These are phyloP conservation scores for Phragmatobia fuliginosa DNA, from an alignment of 2,888 invertebrate genomes.

Conservation along the genomic window DNA sequence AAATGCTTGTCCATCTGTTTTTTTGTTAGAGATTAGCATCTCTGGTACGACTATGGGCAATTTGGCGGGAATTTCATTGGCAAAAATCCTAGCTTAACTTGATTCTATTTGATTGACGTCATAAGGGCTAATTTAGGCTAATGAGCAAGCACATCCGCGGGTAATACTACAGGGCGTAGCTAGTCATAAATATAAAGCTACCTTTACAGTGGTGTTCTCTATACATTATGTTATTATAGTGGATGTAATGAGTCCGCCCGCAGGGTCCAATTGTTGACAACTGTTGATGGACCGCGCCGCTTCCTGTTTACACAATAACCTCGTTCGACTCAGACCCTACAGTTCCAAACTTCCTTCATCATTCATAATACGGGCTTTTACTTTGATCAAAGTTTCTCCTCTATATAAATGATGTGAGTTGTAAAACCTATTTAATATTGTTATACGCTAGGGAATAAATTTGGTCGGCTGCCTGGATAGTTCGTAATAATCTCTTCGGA, in stretches of 20 bases:
- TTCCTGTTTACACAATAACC: slow-evolving; percentile 58
- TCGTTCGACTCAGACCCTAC: slow-evolving; percentile 46
- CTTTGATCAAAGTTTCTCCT: slow-evolving; percentile 56
- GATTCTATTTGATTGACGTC: too few species aligned
- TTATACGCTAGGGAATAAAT: slow-evolving; percentile 12
- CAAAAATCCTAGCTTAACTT: too few species aligned
- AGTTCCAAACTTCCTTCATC: slow-evolving; percentile 71
- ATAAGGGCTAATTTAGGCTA: too few species aligned
- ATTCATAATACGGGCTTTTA: slow-evolving; percentile 69
- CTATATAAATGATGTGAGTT: slow-evolving; percentile 47
- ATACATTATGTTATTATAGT: slow-evolving; percentile 24
- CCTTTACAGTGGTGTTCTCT: neutral
- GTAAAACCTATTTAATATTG: slow-evolving; percentile 36
- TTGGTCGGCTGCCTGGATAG: slow-evolving; percentile 11
- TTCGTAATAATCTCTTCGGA: slow-evolving; percentile 9
- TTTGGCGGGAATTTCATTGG: too few species aligned
- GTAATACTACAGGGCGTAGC: too few species aligned
- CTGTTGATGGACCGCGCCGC: slow-evolving; percentile 55
- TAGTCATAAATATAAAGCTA: neutral
- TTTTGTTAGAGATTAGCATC: too few species aligned
- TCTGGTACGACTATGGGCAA: too few species aligned
- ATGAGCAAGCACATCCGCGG: too few species aligned
- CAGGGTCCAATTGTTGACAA: slow-evolving; percentile 57
- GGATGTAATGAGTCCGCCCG: slow-evolving; percentile 45
- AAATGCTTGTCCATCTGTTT: too few species aligned